Base-by-base conservation (phyloP, 2,113 vertebrate species). In the Macquaria australasica region DNA sequence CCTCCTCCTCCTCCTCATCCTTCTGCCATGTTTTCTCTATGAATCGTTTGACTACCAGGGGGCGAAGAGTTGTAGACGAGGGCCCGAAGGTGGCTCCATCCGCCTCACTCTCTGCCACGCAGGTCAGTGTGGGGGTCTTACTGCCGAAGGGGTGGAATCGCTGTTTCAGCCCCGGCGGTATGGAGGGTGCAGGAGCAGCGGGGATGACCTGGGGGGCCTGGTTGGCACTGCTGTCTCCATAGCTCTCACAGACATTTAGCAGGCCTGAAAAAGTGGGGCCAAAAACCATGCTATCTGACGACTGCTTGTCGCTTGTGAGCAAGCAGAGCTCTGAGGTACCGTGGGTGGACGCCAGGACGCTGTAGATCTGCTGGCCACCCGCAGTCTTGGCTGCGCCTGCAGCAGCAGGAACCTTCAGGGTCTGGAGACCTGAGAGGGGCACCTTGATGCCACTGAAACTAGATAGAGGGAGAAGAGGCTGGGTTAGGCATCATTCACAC, bases 101-200 rank as follows among this genome's bases (percentile, higher is more conserved):
- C 10, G 1, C 45, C 71, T 89, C 87, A 4, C 16, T 80, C 37
- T 86, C 80, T 3, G 84, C 62, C 59, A 74, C 70, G 0, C 39
- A 75, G 55, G 82, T 73, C 45, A 77, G 55, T 10, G 85, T 73
- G 8, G 90, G 79, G 37, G 88, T 85, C 48, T 82, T 91, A 21
- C 94, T 92, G 60, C 95, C 94, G 2, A 95, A 95, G 16, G 94
- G 95, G 51, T 93, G 92, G 87, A 95, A 96, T 8, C 95, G 84
- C 73, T 95, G 96, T 21, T 90, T 95, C 23, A 96, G 93, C 9
- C 94, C 95, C 0, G 83, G 59, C 0, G 95, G 95, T 39, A 96
- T 77, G 14, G 81, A 62, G 4, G 95, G 96, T 0, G 94, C 91
- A 0, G 92, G 91, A 39, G 88, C 31, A 2, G 94, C 85, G 0